Evolutionary conservation across 1,140 invertebrate genomes (phyloP).

Genomic region (Eupristina koningsbergeri): DNA sequence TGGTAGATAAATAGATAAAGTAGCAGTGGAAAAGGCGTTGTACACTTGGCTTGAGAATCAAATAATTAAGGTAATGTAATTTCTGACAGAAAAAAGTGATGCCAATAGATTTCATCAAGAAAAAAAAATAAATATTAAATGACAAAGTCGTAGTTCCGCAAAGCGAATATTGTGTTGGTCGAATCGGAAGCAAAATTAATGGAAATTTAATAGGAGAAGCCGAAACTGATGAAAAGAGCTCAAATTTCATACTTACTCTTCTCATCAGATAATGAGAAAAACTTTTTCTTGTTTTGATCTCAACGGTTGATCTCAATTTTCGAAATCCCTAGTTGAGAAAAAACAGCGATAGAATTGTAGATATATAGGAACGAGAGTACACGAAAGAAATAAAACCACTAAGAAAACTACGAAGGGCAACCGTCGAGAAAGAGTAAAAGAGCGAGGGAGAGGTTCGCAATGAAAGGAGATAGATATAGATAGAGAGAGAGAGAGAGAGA

Average conservation of each 20-base stretch:
- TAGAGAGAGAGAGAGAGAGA: not conserved
- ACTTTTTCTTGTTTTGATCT: constrained; percentile 17
- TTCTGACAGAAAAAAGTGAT: no score
- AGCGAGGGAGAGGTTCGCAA: not conserved
- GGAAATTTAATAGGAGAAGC: no score
- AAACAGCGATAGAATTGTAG: constrained; percentile 43
- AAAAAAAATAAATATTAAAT: no score
- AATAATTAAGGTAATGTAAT: no score
- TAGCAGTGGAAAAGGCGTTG: no score
- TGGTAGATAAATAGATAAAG: no score
- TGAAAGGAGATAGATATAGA: not conserved
- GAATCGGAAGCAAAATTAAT: no score
- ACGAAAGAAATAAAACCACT: not conserved
- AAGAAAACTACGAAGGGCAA: not conserved
- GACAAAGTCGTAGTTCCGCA: no score
- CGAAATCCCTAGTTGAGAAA: constrained; percentile 33
- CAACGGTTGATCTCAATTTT: constrained; percentile 46
- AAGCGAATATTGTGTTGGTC: no score
- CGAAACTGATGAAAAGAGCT: constrained; percentile 11
- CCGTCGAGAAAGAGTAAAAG: constrained; percentile 18
- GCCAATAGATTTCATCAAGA: no score
- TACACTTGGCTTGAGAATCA: no score
- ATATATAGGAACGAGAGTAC: constrained; percentile 24
- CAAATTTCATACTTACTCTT: constrained; percentile 1
- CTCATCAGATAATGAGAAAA: constrained; percentile 46